A percentile compares a stretch with the other conserved stretches of the same genome.
Evolutionary conservation across 2,888 invertebrate genomes (phyloP).

Genomic region (Athripsodes cinereus): DNA sequence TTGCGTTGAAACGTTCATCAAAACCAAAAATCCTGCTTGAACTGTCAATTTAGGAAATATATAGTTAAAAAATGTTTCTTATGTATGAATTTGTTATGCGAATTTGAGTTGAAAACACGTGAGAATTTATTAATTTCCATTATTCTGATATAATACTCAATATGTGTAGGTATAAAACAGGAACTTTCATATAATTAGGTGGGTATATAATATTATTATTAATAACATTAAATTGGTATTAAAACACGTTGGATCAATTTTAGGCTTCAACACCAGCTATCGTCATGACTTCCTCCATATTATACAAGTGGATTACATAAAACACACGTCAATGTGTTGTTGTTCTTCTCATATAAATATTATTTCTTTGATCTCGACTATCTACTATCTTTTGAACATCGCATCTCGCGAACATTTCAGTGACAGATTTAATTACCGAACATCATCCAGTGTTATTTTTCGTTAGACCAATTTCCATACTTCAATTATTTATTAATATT

Average conservation of each 20-base stretch:
- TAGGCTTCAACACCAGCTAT: not conserved
- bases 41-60: no score
- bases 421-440: slow-evolving; percentile 18
- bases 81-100: no score
- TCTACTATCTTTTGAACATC: slow-evolving; percentile 11
- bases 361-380: slow-evolving; percentile 17
- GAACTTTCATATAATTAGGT: no score
- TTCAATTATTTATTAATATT: slow-evolving; percentile 8
- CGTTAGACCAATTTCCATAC: slow-evolving; percentile 18
- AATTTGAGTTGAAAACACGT: no score
- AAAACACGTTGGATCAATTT: not conserved
- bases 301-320: slow-evolving; percentile 4
- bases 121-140: no score
- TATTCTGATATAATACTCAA: no score
- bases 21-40: no score
- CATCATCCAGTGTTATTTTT: slow-evolving; percentile 13
- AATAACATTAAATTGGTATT: not conserved
- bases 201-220: not conserved
- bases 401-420: slow-evolving; percentile 8
- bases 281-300: not conserved
- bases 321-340: slow-evolving; percentile 7
- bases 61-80: no score
- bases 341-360: not conserved
- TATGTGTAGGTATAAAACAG: no score
- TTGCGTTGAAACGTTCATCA: no score